These are phyloP conservation scores for Panonychus citri DNA, from an alignment of 1,140 invertebrate species.

Conservation along the genomic window DNA sequence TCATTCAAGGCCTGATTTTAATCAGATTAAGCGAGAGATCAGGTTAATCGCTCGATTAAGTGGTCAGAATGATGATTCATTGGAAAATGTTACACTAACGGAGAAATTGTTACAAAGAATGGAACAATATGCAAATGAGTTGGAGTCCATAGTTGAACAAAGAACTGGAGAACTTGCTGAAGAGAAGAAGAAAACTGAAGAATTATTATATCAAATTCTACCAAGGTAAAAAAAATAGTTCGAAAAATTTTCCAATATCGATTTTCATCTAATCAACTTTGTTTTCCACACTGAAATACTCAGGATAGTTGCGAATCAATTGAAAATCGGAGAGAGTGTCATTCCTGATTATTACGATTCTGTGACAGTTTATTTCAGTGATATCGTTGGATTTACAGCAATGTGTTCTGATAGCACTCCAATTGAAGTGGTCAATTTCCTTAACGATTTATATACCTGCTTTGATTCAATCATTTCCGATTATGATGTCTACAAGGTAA, in stretches of 20 bases:
- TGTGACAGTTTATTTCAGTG: conserved; percentile 91
- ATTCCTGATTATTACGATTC: conserved; percentile 81
- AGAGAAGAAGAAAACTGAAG: conserved; percentile 58
- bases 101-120: conserved; percentile 55
- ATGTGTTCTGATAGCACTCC: conserved; percentile 31
- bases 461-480: conserved; percentile 82
- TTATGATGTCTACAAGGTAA: conserved; percentile 88
- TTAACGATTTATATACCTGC: conserved; percentile 81
- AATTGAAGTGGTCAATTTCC: conserved; percentile 50
- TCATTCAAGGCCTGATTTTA: conserved; percentile 3
- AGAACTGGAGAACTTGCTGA: conserved; percentile 57
- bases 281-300: too few species aligned
- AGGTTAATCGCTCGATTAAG: conserved; percentile 1
- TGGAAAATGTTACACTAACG: conserved; percentile 25
- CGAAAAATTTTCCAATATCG: not conserved
- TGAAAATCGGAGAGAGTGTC: conserved; percentile 67
- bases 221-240: conserved; percentile 24
- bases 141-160: conserved; percentile 58
- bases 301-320: conserved; percentile 17
- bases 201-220: conserved; percentile 53
- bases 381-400: conserved; percentile 61
- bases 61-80: not conserved
- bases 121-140: conserved; percentile 68
- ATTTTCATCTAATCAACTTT: not conserved
- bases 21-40: conserved; percentile 3